Percentiles rank a stretch among this genome's conserved stretches.
Conservation (phyloP, 2,113 vertebrate genomes). For the Scartelaos histophorus region DNA sequence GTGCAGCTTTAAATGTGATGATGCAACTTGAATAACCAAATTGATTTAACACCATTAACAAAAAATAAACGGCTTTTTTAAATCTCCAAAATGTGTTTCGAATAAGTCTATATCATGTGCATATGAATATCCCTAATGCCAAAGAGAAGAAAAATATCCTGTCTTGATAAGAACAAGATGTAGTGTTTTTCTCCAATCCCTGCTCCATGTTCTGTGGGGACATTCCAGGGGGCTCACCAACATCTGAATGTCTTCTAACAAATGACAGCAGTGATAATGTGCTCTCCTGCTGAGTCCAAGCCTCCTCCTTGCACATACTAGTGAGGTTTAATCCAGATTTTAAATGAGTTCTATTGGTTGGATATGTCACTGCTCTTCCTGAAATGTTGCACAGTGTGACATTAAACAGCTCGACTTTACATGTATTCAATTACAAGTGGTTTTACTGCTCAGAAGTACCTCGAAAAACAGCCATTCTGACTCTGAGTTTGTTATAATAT, state of each 20-base stretch:
- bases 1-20: neutral
- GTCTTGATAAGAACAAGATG: neutral
- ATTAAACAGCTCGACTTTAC: no score
- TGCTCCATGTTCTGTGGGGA: conserved; percentile 7
- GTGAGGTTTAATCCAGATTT: neutral
- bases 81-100: neutral
- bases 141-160: neutral
- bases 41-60: neutral
- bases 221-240: conserved; percentile 3
- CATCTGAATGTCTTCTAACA: neutral
- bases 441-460: no score
- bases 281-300: conserved; percentile 11
- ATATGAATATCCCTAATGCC: neutral
- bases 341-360: neutral
- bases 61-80: neutral
- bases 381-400: no score
- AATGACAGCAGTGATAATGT: conserved; percentile 12
- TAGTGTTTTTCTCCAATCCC: neutral
- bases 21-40: neutral
- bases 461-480: no score
- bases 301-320: neutral
- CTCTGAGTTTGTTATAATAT: no score
- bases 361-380: no score
- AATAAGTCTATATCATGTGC: neutral
- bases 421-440: no score